Base-by-base conservation (phyloP, 2,888 invertebrate species). In the Imbricaverruca yamaguchii region DNA sequence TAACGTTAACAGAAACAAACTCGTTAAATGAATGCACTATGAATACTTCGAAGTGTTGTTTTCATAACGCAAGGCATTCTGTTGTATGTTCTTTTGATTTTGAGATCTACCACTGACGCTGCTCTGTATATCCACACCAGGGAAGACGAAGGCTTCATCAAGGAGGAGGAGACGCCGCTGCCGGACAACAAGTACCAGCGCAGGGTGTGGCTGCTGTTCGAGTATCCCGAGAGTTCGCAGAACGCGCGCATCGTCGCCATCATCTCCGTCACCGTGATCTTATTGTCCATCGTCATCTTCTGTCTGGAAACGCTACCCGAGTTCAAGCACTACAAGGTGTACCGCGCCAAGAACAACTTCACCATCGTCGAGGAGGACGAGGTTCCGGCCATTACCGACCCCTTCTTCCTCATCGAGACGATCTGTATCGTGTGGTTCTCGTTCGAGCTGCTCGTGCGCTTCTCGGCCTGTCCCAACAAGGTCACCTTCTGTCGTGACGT, bases 401-500 rank as follows among this genome's bases (percentile, higher is more conserved):
- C 98, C 86, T 98, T 98, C 93, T 98, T 98, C 92, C 92, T 98
- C 89, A 98, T 98, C 90, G 98, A 98, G 91, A 98, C 98, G 87
- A 93, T 97, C 88, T 98, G 98, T 91, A 98, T 98, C 89, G 94
- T 98, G 89, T 98, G 98, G 98, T 98, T 98, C 91, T 96, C 97
- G 87, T 97, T 96, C 90, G 98, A 98, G 90, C 91, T 96, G 90
- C 93, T 96, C 90, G 96, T 98, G 89, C 94, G 98, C 90, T 98
- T 98, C 91, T 92, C 96, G 89, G 97, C 97, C 88, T 98, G 97
- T 91, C 98, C 98, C 88, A 96, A 96, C 89, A 98, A 98, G 91
- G 92, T 97, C 69, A 82, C 95, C 91, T 98, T 98, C 92, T 97
- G 97, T 92, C 95, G 97, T 90, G 97, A 98, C 92, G 96, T 98